These are phyloP conservation scores for Pomatorhinus ruficollis DNA, from an alignment of 2,113 vertebrate species.

Conservation along the genomic window DNA sequence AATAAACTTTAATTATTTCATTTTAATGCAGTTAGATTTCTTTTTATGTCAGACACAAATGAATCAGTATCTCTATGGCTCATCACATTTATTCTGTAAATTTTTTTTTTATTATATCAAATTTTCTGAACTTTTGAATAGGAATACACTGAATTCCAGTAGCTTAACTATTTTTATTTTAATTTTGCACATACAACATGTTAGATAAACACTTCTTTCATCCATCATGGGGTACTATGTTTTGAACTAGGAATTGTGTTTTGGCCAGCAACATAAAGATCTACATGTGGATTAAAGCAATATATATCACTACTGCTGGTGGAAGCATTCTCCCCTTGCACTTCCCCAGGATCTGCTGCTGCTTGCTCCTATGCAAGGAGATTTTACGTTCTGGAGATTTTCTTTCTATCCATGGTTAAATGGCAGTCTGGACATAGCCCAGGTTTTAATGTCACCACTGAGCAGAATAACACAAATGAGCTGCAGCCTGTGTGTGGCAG, in stretches of 20 bases:
- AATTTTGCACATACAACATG: not conserved
- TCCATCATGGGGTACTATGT: not conserved
- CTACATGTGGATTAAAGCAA: not conserved
- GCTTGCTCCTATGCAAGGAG: not conserved
- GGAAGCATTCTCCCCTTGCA: not conserved
- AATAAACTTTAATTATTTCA: not conserved
- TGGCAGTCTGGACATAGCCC: not conserved
- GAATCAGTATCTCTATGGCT: not conserved
- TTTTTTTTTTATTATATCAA: not conserved
- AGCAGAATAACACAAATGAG: rapidly evolving
- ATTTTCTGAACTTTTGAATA: not conserved
- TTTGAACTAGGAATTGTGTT: not conserved
- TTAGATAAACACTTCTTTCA: not conserved
- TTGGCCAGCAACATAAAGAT: not conserved
- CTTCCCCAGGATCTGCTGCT: not conserved
- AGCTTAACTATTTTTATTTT: not conserved
- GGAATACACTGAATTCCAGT: not conserved
- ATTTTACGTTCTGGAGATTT: not conserved
- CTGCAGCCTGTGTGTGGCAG: not conserved
- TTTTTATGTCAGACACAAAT: not conserved
- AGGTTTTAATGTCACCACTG: not conserved
- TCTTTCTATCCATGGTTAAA: not conserved
- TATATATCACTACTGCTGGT: not conserved
- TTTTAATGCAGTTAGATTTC: conserved; percentile 14
- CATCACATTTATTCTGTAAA: not conserved